phyloP scores from a whole-genome alignment of 2,888 invertebrate species.

The Microchrysa polita region DNA sequence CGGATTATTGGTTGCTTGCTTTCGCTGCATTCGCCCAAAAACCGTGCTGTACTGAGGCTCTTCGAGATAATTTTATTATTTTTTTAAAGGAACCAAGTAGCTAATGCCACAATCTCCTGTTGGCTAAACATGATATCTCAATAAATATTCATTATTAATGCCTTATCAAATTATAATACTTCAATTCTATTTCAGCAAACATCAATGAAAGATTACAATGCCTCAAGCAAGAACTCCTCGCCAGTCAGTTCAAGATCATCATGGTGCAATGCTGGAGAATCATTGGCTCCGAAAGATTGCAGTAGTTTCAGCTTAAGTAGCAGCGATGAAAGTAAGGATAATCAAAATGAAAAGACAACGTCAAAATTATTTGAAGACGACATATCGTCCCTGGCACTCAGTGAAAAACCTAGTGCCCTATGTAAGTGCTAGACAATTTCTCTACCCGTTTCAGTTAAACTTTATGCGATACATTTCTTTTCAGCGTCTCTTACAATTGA shows the following conservation, averaged over 20 bases:
- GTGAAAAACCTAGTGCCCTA: constrained; percentile 46
- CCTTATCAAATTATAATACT: no score
- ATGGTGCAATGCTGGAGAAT: constrained; percentile 70
- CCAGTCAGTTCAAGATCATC: constrained; percentile 61
- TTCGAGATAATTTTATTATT: no score
- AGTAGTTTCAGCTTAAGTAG: constrained; percentile 67
- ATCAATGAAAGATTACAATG: constrained; percentile 46
- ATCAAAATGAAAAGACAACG: constrained; percentile 48
- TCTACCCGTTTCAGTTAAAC: not conserved
- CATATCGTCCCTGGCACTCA: constrained; percentile 48
- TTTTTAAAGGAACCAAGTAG: no score
- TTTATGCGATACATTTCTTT: constrained; percentile 9
- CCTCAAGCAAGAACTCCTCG: constrained; percentile 58
- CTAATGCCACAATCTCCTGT: no score
- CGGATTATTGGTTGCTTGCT: no score
- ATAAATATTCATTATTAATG: no score
- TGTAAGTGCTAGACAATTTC: constrained; percentile 44
- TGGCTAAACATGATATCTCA: no score
- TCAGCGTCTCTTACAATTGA: constrained; percentile 45
- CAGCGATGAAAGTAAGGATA: constrained; percentile 67
- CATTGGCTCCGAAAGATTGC: constrained; percentile 70
- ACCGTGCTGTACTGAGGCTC: no score
- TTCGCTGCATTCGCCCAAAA: no score
- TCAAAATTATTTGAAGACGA: constrained; percentile 47
- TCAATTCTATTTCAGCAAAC: constrained; percentile 46